Conservation (phyloP, 2,797 vertebrate species). For the Danio tinwini region DNA sequence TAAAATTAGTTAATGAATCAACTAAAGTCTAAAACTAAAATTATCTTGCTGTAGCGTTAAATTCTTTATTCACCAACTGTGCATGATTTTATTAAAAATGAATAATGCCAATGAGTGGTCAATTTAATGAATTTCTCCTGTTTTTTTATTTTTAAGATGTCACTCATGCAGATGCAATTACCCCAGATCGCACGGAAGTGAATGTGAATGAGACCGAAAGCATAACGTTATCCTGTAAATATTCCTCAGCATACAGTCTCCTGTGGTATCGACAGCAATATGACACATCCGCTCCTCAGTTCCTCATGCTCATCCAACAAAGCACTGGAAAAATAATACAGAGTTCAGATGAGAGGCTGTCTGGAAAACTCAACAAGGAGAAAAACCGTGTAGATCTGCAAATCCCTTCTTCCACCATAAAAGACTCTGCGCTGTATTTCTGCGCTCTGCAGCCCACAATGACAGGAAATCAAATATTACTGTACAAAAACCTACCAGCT, state of each 20-base stretch:
- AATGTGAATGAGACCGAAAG: not conserved
- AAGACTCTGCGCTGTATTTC: slow-evolving; percentile 39
- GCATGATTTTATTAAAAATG: not conserved
- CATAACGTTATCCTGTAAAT: not conserved
- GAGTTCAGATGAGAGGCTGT: not conserved
- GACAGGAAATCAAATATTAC: slow-evolving; percentile 24
- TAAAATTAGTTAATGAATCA: too few species aligned
- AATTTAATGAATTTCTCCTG: not conserved
- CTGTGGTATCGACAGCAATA: slow-evolving; percentile 38
- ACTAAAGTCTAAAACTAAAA: too few species aligned
- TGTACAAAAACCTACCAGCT: slow-evolving; percentile 32
- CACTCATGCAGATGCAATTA: not conserved
- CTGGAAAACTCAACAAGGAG: slow-evolving; percentile 30
- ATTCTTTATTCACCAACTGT: not conserved
- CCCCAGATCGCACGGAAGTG: not conserved
- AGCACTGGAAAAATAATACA: not conserved
- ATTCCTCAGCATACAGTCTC: slow-evolving; percentile 17
- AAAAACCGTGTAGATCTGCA: slow-evolving; percentile 24
- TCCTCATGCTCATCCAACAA: slow-evolving; percentile 16
- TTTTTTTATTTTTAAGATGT: not conserved
- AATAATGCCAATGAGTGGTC: not conserved
- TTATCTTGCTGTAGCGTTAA: too few species aligned
- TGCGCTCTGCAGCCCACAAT: slow-evolving; percentile 49
- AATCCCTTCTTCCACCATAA: slow-evolving; percentile 24
- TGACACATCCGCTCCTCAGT: not conserved